A percentile compares a stretch with the other conserved stretches of the same genome.
Evolutionary conservation across 2,113 vertebrate species (phyloP).

Genomic region (Plotosus lineatus): DNA sequence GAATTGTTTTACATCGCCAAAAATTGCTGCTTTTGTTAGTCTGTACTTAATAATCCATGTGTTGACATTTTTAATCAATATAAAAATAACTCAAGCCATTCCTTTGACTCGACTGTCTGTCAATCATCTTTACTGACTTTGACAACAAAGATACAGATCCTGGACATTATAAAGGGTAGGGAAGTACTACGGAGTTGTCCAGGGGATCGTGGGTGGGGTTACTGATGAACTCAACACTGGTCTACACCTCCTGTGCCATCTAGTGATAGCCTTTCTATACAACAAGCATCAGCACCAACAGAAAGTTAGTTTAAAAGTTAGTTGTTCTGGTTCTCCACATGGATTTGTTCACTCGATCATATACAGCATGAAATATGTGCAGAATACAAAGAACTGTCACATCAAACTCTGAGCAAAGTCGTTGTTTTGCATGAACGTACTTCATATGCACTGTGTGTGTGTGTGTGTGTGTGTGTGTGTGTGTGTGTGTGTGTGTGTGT

Average conservation of each 20-base stretch:
- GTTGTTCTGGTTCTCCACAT: too few species aligned
- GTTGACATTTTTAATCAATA: background rate
- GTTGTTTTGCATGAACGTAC: too few species aligned
- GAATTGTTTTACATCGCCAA: too few species aligned
- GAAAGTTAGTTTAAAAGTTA: constrained; percentile 4
- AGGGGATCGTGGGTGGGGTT: background rate
- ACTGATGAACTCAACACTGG: background rate
- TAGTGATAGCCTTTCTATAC: constrained; percentile 33
- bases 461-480: background rate
- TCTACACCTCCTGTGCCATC: constrained; percentile 41
- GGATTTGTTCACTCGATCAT: background rate
- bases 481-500: background rate
- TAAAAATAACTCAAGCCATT: background rate
- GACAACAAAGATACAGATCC: background rate
- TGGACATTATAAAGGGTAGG: background rate
- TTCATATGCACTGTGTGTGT: background rate
- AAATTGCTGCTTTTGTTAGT: too few species aligned
- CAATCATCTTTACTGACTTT: too few species aligned
- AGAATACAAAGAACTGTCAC: background rate
- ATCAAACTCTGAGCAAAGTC: background rate
- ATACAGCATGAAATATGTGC: background rate
- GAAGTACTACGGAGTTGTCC: background rate
- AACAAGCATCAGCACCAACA: constrained; percentile 6
- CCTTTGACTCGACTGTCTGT: background rate
- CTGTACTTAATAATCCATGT: background rate